A percentile compares a stretch with the other conserved stretches of the same genome.
Conservation (phyloP, 2,113 vertebrate species). For the Chloebia gouldiae region DNA sequence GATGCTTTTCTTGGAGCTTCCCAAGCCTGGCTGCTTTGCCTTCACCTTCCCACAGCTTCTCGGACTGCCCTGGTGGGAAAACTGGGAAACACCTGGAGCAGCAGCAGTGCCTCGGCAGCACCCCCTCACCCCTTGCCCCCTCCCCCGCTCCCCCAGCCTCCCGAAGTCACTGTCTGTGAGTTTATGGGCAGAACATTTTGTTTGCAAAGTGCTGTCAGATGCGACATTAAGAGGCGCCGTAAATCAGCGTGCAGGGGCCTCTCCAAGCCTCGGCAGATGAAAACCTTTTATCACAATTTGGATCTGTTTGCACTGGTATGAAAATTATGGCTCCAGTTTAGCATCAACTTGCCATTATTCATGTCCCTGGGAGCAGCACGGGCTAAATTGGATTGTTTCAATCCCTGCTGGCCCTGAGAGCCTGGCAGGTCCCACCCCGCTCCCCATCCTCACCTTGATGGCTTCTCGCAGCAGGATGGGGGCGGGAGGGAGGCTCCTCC, state of each 20-base stretch:
- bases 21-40: background rate
- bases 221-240: conserved; percentile 62
- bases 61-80: fast-evolving
- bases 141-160: background rate
- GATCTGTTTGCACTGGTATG: conserved; percentile 71
- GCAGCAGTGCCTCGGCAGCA: background rate
- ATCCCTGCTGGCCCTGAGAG: conserved; percentile 12
- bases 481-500: background rate
- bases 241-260: conserved; percentile 65
- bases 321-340: conserved; percentile 70
- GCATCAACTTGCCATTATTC: conserved; percentile 70
- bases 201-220: conserved; percentile 68
- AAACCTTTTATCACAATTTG: conserved; percentile 74
- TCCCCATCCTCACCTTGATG: background rate
- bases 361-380: conserved; percentile 53
- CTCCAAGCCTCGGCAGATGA: conserved; percentile 57
- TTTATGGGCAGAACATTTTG: conserved; percentile 67
- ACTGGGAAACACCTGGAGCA: fast-evolving
- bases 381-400: conserved; percentile 65
- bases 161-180: background rate
- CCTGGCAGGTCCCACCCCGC: background rate
- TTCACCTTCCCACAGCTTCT: background rate
- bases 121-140: background rate
- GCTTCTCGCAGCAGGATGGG: fast-evolving
- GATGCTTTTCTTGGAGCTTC: background rate